phyloP scores from a whole-genome alignment of 2,888 invertebrate genomes.

The Xestoiulus laeticollis region DNA sequence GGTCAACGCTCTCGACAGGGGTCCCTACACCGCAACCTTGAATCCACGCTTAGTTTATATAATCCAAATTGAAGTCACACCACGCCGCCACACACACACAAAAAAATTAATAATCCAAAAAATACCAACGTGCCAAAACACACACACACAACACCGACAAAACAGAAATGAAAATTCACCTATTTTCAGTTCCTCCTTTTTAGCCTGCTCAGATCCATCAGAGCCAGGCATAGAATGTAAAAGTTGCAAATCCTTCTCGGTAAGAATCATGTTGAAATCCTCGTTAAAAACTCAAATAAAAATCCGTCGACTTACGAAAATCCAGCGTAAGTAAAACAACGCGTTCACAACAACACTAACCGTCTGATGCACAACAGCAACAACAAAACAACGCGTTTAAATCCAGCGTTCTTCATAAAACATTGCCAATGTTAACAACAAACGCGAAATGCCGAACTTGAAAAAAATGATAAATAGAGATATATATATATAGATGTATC shows the following conservation, averaged over 20 bases:
- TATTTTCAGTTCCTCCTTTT: slow-evolving; percentile 60
- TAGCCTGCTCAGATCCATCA: slow-evolving; percentile 56
- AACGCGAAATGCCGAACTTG: not conserved
- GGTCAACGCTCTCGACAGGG: slow-evolving; percentile 25
- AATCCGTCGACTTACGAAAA: slow-evolving; percentile 2
- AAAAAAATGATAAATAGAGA: too few species aligned
- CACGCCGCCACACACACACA: not conserved
- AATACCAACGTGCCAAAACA: too few species aligned
- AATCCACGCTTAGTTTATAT: slow-evolving; percentile 31
- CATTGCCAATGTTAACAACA: not conserved
- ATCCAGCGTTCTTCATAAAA: slow-evolving; percentile 30
- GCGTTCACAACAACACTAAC: slow-evolving; percentile 39
- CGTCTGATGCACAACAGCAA: not conserved
- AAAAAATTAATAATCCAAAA: not conserved
- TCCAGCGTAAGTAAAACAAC: not conserved
- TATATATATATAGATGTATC: too few species aligned
- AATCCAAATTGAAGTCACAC: not conserved
- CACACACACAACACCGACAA: not conserved
- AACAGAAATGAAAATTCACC: slow-evolving; percentile 56
- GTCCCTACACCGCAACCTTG: not conserved
- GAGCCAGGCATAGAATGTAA: slow-evolving; percentile 57
- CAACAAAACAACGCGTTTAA: not conserved
- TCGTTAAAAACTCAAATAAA: not conserved
- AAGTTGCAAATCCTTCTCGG: slow-evolving; percentile 60
- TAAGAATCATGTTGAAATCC: slow-evolving; percentile 59